Conservation (phyloP, 2,797 vertebrate genomes). For the Antrozous pallidus region DNA sequence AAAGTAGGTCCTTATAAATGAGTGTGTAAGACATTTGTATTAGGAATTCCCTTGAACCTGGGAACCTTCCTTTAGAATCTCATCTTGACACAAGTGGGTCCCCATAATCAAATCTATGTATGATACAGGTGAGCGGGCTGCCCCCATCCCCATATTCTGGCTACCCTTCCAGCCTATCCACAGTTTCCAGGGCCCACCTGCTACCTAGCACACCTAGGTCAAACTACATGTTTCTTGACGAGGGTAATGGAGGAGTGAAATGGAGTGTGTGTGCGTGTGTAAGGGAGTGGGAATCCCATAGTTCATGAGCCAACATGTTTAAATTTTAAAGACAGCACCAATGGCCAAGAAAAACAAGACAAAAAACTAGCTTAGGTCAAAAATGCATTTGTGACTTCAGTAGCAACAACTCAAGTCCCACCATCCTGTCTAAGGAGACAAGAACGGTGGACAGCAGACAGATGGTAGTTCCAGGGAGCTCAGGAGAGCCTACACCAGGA, state of each 20-base stretch:
- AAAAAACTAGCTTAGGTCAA: neutral
- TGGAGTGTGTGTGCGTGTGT: neutral
- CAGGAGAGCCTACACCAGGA: neutral
- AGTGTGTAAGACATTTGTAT: neutral
- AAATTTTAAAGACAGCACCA: neutral
- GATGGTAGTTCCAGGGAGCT: neutral
- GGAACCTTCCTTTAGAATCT: neutral
- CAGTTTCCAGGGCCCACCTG: neutral
- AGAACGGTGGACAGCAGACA: neutral
- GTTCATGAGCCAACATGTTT: neutral
- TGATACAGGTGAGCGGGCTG: neutral
- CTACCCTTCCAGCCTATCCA: neutral
- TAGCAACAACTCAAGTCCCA: neutral
- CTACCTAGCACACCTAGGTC: neutral
- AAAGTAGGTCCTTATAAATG: neutral
- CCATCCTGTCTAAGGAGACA: neutral
- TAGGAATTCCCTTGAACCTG: neutral
- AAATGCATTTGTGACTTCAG: neutral
- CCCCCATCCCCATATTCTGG: neutral
- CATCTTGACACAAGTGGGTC: neutral
- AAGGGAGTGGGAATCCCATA: rapidly evolving
- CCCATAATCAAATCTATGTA: neutral
- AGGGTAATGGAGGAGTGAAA: neutral
- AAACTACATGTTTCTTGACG: neutral
- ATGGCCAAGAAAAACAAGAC: neutral